Evolutionary conservation across 2,113 vertebrate genomes (phyloP), one percentile per base, ranked within the genome.

Genomic region (Scolopax mira): DNA sequence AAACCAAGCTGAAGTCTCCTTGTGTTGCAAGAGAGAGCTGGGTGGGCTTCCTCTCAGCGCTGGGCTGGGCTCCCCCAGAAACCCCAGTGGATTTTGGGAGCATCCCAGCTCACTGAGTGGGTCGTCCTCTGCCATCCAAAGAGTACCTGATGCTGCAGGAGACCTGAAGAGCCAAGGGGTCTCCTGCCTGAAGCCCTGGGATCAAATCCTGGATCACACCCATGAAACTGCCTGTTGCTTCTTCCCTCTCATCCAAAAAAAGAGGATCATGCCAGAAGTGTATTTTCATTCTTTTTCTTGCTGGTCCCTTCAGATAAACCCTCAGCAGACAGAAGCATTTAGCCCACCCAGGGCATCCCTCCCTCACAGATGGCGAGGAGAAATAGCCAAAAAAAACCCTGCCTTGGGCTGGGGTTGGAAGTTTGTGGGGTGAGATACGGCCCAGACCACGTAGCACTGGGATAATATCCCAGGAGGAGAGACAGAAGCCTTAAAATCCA

Each of bases 251-350:
- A 37, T 46, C 33, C 1, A 1, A 41, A 69, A 80, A 72, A 6
- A 1, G 13, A n/a, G 55, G 62, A 41, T 27, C 25, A 37, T 0
- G 0, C 13, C 60, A 88, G 66, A 67, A 3, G 1, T 46, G 39
- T 62, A 16, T 58, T 88, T 75, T 42, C 86, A 0, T 74, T 55
- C n/a, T 65, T 58, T 79, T 79, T 55, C 54, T 79, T 77, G 72
- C 54, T 80, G 41, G 12, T 85, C 71, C 37, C 64, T 60, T 87
- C 33, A 80, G 85, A 80, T 84, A 87, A 96, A 31, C 25, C 72
- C 55, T 84, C 81, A 77, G 18, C 54, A 89, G 88, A 77, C n/a
- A 88, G 77, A 90, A 52, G 33, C 55, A 61, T 75, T 79, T n/a
- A 82, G 54, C 28, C 41, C 81, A 19, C 28, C 8, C 51, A 22